Evolutionary conservation across 2,797 vertebrate species (phyloP).

Genomic region (Gadopsis bispinosus): DNA sequence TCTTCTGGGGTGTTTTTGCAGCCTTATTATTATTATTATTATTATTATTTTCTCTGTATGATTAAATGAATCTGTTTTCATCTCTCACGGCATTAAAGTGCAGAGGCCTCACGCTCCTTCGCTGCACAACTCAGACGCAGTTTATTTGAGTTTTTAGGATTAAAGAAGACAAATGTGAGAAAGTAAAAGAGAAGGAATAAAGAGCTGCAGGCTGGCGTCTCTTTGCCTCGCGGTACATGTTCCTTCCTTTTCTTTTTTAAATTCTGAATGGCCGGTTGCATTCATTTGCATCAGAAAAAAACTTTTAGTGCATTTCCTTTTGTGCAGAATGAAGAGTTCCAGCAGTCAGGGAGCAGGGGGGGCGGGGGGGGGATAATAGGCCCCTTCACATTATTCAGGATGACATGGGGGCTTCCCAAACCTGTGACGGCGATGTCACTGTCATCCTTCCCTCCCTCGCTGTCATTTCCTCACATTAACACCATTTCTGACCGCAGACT

Average conservation of each 20-base stretch:
- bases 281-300: slow-evolving; percentile 97
- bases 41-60: too few species aligned
- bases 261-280: slow-evolving; percentile 81
- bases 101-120: too few species aligned
- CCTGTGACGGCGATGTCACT: slow-evolving; percentile 88
- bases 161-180: not conserved
- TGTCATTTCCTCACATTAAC: slow-evolving; percentile 83
- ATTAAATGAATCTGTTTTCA: too few species aligned
- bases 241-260: slow-evolving; percentile 62
- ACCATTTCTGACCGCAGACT: slow-evolving; percentile 26
- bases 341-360: slow-evolving; percentile 86
- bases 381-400: slow-evolving; percentile 90
- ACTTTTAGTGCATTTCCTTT: slow-evolving; percentile 93
- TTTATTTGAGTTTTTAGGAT: too few species aligned
- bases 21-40: too few species aligned
- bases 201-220: not conserved
- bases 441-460: slow-evolving; percentile 90
- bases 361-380: slow-evolving; percentile 87
- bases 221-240: slow-evolving; percentile 34
- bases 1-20: too few species aligned
- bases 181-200: not conserved
- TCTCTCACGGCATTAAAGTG: too few species aligned
- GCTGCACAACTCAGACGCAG: too few species aligned
- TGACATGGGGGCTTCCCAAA: slow-evolving; percentile 86
- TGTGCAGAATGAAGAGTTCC: slow-evolving; percentile 93